A percentile compares a stretch with the other conserved stretches of the same genome.
Conservation (phyloP, 2,113 vertebrate genomes). For the Petaurus breviceps region DNA sequence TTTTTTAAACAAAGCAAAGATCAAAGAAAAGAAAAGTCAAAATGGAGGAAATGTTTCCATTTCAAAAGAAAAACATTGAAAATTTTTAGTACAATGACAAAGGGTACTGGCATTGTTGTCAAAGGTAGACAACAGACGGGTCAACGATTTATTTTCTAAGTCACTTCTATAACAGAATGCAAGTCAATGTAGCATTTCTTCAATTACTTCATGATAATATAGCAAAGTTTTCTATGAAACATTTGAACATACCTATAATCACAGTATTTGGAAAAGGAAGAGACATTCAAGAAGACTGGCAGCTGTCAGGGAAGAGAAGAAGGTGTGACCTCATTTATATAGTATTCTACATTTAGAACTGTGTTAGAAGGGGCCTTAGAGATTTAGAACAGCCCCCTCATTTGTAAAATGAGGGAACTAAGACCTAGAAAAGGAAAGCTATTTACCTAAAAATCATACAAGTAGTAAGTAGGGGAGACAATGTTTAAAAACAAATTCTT, state of each 20-base stretch:
- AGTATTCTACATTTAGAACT: not conserved
- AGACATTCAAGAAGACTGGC: not conserved
- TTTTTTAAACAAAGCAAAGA: conserved; percentile 51
- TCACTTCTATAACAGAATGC: not conserved
- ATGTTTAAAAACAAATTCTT: not conserved
- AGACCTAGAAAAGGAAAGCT: not conserved
- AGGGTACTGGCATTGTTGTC: not conserved
- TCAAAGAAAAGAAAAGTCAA: conserved; percentile 21
- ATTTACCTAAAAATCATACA: not conserved
- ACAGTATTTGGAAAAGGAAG: not conserved
- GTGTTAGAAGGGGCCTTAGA: not conserved
- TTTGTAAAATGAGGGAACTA: not conserved
- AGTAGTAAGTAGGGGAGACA: not conserved
- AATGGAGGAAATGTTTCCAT: not conserved
- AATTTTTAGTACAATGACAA: not conserved
- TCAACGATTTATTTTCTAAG: not conserved
- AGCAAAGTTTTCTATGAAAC: not conserved
- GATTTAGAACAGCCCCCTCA: not conserved
- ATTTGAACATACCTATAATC: not conserved
- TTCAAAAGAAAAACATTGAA: conserved; percentile 13
- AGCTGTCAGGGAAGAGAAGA: not conserved
- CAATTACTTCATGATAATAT: not conserved
- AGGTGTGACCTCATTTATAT: not conserved
- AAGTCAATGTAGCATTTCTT: conserved; percentile 1
- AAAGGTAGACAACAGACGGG: not conserved